A percentile compares a stretch with the other conserved stretches of the same genome.
Conservation (phyloP, 2,888 invertebrate genomes). For the Morinoia aosen region DNA sequence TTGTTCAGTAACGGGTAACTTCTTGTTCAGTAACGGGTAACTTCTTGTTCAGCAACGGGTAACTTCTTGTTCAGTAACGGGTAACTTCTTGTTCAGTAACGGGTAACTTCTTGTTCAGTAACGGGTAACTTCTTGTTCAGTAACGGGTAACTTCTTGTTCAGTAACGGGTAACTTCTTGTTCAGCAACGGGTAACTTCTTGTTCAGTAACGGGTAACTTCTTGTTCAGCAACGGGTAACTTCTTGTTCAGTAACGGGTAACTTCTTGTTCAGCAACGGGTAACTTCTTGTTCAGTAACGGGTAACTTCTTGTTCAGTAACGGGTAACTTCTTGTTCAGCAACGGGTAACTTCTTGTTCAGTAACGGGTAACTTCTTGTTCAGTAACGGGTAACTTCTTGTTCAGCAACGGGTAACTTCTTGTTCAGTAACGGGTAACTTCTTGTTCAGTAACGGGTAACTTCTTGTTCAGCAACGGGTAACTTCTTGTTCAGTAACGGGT, state of each 20-base stretch:
- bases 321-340: neutral
- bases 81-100: slow-evolving; percentile 72
- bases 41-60: slow-evolving; percentile 82
- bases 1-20: neutral
- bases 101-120: neutral
- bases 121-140: neutral
- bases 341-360: neutral
- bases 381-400: neutral
- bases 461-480: neutral
- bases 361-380: neutral
- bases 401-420: neutral
- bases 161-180: neutral
- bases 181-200: neutral
- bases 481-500: slow-evolving; percentile 82
- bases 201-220: neutral
- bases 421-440: neutral
- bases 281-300: slow-evolving; percentile 76
- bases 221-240: neutral
- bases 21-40: neutral
- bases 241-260: neutral
- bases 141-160: neutral
- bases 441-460: neutral
- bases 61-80: slow-evolving; percentile 76
- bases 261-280: slow-evolving; percentile 82
- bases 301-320: slow-evolving; percentile 72